Conservation (phyloP, 2,797 vertebrate genomes). For the Silurus lanzhouensis region DNA sequence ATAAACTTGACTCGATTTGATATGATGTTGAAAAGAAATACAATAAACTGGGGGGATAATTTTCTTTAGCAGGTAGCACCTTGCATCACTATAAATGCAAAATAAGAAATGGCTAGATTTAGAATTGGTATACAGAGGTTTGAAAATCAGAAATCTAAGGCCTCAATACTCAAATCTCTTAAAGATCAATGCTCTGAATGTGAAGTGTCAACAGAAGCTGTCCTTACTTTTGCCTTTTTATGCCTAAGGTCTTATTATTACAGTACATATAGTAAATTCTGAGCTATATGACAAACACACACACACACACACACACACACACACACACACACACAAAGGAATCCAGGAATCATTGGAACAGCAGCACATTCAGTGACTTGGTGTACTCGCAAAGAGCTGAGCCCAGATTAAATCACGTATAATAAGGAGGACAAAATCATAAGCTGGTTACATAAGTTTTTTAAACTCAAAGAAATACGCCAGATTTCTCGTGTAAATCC, state of each 20-base stretch:
- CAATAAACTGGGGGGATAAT: neutral
- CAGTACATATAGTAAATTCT: neutral
- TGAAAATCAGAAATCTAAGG: neutral
- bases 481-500: neutral
- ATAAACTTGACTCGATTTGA: neutral
- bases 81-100: neutral
- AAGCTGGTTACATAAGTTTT: neutral
- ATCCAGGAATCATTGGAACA: conserved; percentile 55
- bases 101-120: neutral
- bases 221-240: neutral
- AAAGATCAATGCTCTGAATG: neutral
- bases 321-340: neutral
- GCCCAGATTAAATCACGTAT: conserved; percentile 44
- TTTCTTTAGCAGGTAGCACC: neutral
- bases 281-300: neutral
- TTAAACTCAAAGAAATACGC: neutral
- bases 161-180: too few species aligned
- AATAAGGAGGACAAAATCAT: conserved; percentile 6
- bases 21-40: neutral
- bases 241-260: neutral
- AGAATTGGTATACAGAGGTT: neutral
- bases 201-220: neutral
- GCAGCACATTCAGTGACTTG: conserved; percentile 61
- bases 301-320: conserved; percentile 16
- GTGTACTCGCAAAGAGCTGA: conserved; percentile 41